Conservation (phyloP, 2,888 invertebrate species). For the Drosophila neotestacea region DNA sequence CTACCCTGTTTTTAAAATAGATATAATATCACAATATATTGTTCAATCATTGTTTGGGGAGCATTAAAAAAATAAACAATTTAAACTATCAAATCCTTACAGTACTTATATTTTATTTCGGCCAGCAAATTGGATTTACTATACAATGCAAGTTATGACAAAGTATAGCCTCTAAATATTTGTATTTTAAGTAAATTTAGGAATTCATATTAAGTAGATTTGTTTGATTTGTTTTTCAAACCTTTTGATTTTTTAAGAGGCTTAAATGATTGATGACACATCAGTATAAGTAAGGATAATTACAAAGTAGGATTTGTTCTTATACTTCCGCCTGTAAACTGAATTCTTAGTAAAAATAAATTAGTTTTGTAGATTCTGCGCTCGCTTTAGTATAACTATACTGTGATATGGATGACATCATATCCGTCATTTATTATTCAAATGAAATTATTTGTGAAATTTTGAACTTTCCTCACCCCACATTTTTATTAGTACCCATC, state of each 20-base stretch:
- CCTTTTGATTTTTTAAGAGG: background rate
- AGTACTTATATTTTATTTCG: background rate
- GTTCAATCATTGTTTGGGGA: slow-evolving; percentile 5
- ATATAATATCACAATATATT: background rate
- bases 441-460: background rate
- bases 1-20: background rate
- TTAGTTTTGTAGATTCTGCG: background rate
- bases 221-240: background rate
- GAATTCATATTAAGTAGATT: background rate
- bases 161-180: no score
- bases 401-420: background rate
- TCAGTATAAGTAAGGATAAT: background rate
- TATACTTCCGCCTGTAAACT: background rate
- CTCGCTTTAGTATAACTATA: background rate
- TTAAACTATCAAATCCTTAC: background rate
- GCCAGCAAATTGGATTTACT: background rate
- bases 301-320: background rate
- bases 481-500: background rate
- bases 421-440: background rate
- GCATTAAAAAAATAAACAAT: slow-evolving; percentile 5
- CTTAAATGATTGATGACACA: background rate
- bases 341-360: background rate
- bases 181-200: background rate
- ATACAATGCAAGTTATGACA: no score
- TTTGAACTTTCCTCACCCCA: slow-evolving; percentile 4